Conservation (phyloP, 1,140 invertebrate species). For the Apocrypta bakeri region DNA sequence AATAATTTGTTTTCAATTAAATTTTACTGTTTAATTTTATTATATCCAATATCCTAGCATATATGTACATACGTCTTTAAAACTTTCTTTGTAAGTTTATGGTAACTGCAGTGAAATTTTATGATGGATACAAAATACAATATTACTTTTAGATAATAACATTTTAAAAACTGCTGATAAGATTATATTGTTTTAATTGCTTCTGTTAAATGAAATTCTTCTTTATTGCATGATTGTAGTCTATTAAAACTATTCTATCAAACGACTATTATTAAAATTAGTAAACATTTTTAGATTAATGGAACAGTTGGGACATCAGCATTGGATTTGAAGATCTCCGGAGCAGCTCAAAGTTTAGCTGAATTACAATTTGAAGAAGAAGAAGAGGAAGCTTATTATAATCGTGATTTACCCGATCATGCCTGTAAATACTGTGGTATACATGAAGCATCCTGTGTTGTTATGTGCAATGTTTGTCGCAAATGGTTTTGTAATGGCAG, state of each 20-base stretch:
- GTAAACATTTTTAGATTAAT: constrained; percentile 78
- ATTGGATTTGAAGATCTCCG: constrained; percentile 80
- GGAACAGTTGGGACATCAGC: constrained; percentile 72
- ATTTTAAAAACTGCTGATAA: neutral
- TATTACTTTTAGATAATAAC: neutral
- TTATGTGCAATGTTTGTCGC: constrained; percentile 98
- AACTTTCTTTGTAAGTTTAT: too few species aligned
- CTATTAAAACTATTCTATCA: neutral
- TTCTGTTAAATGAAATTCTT: neutral
- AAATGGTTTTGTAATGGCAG: constrained; percentile 99
- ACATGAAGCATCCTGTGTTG: constrained; percentile 97
- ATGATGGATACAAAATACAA: neutral
- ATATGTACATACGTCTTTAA: too few species aligned
- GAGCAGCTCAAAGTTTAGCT: constrained; percentile 83
- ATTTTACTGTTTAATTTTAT: too few species aligned
- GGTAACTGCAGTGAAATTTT: neutral
- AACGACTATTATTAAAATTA: constrained; percentile 23
- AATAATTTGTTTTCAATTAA: too few species aligned
- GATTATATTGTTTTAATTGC: neutral
- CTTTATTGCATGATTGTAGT: neutral
- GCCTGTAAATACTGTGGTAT: constrained; percentile 99
- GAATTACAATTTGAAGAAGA: constrained; percentile 92
- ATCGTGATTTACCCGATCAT: constrained; percentile 92
- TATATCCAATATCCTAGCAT: too few species aligned
- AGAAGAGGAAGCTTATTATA: constrained; percentile 93